phyloP scores from a whole-genome alignment of 2,113 vertebrate genomes.

The Calonectris borealis region DNA sequence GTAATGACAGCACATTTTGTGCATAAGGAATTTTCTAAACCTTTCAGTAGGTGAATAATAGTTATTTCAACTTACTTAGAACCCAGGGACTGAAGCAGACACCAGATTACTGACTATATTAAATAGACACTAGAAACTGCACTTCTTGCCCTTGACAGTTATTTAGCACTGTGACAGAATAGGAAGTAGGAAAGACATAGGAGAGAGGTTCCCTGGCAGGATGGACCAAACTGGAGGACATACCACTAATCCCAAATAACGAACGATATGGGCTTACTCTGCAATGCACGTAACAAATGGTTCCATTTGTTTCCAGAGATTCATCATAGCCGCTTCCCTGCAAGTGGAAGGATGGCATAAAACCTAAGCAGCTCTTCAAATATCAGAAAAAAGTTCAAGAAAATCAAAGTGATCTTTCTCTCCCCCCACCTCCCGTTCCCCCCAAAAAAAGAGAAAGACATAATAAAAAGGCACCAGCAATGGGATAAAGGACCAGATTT shows the following conservation, averaged over 20 bases:
- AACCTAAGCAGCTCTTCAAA: neutral
- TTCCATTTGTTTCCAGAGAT: neutral
- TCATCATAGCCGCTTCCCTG: neutral
- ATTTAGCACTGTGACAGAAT: neutral
- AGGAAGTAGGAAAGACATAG: neutral
- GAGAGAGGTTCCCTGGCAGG: neutral
- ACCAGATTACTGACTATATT: neutral
- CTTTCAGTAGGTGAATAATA: neutral
- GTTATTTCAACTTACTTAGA: neutral
- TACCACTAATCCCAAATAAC: neutral
- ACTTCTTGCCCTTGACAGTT: neutral
- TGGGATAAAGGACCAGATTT: neutral
- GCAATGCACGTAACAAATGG: neutral
- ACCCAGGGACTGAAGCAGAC: neutral
- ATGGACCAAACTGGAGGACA: neutral
- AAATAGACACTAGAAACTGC: neutral
- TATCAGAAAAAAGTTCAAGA: neutral
- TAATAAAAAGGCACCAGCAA: neutral
- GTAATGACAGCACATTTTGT: neutral
- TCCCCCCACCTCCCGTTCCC: fast-evolving
- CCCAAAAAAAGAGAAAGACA: neutral
- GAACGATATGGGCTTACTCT: neutral
- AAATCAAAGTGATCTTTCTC: neutral
- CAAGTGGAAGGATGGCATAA: neutral
- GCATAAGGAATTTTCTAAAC: neutral